A percentile compares a stretch with the other conserved stretches of the same genome.
Evolutionary conservation across 2,797 vertebrate genomes (phyloP).

Genomic region (Leontocebus nigricollis): DNA sequence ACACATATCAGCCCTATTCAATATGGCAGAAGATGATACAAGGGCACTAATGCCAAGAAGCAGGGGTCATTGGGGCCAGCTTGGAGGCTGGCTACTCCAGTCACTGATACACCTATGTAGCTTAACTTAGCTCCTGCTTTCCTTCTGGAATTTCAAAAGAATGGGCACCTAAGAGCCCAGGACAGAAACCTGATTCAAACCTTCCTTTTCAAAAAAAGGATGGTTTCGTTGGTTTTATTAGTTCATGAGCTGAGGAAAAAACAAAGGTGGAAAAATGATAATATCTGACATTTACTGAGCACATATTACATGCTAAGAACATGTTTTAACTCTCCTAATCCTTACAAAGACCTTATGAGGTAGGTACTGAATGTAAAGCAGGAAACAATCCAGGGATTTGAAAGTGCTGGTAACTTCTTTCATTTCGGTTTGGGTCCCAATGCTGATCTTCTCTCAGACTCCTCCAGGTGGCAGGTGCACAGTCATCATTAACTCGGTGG

Average conservation of each 20-base stretch:
- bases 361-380: neutral
- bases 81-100: neutral
- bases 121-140: neutral
- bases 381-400: neutral
- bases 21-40: accelerated
- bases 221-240: neutral
- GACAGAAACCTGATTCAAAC: neutral
- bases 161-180: neutral
- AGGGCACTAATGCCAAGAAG: neutral
- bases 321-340: neutral
- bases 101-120: neutral
- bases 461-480: neutral
- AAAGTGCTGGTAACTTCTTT: neutral
- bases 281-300: neutral
- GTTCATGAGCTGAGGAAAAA: neutral
- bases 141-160: neutral
- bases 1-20: neutral
- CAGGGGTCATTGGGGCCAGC: neutral
- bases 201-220: neutral
- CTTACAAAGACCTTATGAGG: neutral
- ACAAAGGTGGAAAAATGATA: neutral
- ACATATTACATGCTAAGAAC: neutral
- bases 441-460: neutral
- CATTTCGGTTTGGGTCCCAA: neutral
- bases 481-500: neutral